Conservation (phyloP, 1,140 invertebrate species). For the Hermetia illucens region DNA sequence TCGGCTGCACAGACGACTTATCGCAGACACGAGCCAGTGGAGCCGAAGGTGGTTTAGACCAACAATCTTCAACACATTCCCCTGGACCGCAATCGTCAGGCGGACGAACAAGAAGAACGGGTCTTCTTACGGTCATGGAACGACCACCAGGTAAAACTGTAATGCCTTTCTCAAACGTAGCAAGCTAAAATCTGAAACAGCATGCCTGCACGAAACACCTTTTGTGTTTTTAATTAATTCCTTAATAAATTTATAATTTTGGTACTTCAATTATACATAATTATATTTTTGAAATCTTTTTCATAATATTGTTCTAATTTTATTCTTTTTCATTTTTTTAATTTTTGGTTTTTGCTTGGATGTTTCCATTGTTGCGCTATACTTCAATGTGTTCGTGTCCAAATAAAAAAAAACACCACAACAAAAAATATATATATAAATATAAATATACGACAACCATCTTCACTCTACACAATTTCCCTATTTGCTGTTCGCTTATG, state of each 20-base stretch:
- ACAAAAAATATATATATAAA: background rate
- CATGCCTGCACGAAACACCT: too few relatives aligned
- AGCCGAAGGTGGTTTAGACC: constrained; percentile 24
- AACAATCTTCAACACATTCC: constrained; percentile 25
- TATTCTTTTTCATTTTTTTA: constrained; percentile 17
- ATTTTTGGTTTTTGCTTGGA: constrained; percentile 7
- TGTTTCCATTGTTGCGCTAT: background rate
- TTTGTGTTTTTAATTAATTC: constrained; percentile 10
- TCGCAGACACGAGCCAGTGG: constrained; percentile 30
- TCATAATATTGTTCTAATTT: constrained; percentile 23
- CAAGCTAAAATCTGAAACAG: too few relatives aligned
- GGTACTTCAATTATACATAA: too few relatives aligned
- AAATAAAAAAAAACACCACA: constrained; percentile 2
- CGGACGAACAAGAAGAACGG: constrained; percentile 55
- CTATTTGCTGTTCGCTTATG: constrained; percentile 3
- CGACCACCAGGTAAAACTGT: constrained; percentile 58
- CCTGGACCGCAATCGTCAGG: constrained; percentile 27
- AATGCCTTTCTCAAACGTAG: too few relatives aligned
- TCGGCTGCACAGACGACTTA: constrained; percentile 28
- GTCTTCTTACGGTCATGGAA: constrained; percentile 70
- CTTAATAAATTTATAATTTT: constrained; percentile 12
- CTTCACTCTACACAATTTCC: background rate
- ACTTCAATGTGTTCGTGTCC: background rate
- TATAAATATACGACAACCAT: background rate
- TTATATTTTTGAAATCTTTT: constrained; percentile 25